These are phyloP conservation scores for Spilarctia lutea DNA, from an alignment of 2,888 invertebrate species.

Conservation along the genomic window DNA sequence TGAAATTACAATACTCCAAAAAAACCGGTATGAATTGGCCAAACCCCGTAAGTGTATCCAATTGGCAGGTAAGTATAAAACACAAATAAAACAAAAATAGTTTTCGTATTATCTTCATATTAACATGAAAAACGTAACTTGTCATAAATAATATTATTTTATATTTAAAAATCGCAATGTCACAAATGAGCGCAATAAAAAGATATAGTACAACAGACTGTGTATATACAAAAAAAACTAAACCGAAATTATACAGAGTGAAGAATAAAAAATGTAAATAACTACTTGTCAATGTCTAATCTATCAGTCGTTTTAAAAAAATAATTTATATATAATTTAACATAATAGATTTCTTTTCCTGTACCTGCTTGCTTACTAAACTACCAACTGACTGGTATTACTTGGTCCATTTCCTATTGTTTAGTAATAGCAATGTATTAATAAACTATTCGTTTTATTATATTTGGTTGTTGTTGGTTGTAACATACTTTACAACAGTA, in stretches of 20 bases:
- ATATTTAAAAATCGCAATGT: slow-evolving; percentile 42
- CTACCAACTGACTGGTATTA: background rate
- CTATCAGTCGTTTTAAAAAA: slow-evolving; percentile 56
- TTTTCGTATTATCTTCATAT: slow-evolving; percentile 63
- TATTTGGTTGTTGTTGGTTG: background rate
- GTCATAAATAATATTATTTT: slow-evolving; percentile 61
- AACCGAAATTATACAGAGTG: slow-evolving; percentile 23
- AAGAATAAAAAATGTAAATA: slow-evolving; percentile 24
- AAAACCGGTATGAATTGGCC: too few relatives aligned
- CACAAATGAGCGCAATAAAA: slow-evolving; percentile 45
- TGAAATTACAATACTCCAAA: too few relatives aligned
- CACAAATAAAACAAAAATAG: slow-evolving; percentile 55
- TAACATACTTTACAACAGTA: background rate
- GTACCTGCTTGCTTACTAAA: slow-evolving; percentile 31
- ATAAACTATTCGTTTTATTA: background rate
- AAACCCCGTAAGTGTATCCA: too few relatives aligned
- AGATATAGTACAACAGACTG: slow-evolving; percentile 34
- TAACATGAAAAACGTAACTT: slow-evolving; percentile 71
- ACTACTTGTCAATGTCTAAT: slow-evolving; percentile 42
- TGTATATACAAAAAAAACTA: slow-evolving; percentile 24
- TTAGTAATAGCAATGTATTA: background rate
- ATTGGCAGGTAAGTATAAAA: background rate
- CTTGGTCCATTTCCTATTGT: background rate
- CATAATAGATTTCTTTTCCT: slow-evolving; percentile 26
- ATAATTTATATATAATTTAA: slow-evolving; percentile 41